Base-by-base conservation (phyloP, 2,797 vertebrate genomes). In the Enoplosus armatus region DNA sequence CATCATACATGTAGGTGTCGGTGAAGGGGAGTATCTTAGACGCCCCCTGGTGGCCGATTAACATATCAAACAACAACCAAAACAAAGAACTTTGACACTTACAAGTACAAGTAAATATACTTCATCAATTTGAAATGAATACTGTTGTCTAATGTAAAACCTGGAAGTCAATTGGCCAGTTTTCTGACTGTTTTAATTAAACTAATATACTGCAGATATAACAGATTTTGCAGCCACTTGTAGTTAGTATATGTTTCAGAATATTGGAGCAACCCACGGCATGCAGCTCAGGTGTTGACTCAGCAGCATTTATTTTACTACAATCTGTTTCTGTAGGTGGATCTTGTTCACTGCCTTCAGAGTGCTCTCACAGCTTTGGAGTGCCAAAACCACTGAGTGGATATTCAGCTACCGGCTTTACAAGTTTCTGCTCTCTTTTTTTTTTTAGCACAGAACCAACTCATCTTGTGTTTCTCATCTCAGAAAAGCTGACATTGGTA, bases 11-110 rank as follows among this genome's bases (percentile, higher is more conserved):
- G 35, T 6, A 10, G 59, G 3, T 54, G 48, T 47, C 18, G 6
- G 33, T 53, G 31, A 37, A 22, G 26, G 22, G 29, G 24, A 56
- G 53, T 8, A 54, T 56, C 72, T 82, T 8, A 87, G 56, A 85
- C 37, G 81, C 89, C 92, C 85, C 86, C 93, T 90, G 65, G 88
- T 92, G 93, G 89, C 22, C 48, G 22, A 66, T 60, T 53, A 5
- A 64, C 3, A 67, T 48, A 61, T n/a, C 7, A 29, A 39, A 16
- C 11, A 72, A 35, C 5, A 70, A 43, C 39, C 33, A 43, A 45
- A 64, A 41, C 12, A 8, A 16, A 1, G 14, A 20, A 6, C 2
- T 12, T 2, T 50, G 14, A 61, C 22, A 35, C 0, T 41, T 7
- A 10, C 6, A 77, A 41, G 6, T 48, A 18, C 6, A 1, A 18